Evolutionary conservation across 2,113 vertebrate genomes (phyloP), one percentile per base, ranked within the genome.

Genomic region (Leptocoma aspasia): DNA sequence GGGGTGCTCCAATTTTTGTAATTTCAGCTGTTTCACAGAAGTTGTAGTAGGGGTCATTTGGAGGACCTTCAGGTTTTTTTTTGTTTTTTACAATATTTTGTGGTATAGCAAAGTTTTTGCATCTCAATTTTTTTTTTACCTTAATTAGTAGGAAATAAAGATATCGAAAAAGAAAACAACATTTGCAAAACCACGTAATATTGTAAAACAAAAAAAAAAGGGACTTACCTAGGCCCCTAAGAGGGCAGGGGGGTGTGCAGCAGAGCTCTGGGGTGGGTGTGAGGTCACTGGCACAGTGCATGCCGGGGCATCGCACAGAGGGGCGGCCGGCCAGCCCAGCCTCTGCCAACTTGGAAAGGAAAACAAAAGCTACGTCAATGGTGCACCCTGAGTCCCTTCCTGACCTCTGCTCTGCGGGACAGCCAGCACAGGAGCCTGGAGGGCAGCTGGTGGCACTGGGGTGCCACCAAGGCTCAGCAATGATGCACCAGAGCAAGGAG

Each of bases 71-170:
- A 12, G 3, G 26, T 3, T 52, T 66, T 72, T 94, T 95, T 96
- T 96, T 96, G 20, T 82, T 96, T 95, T 97, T 97, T 97, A 97
- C 97, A 97, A 96, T 97, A 97, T 97, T 97, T 71, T 96, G 95
- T 96, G 96, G 96, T 96, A 96, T 96, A 94, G 97, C 96, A 96
- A 96, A 96, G 90, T 94, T 96, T 96, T 87, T 10, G 71, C 90
- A 69, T 87, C 52, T 97, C 13, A 4, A 72, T 71, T 83, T 63
- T 50, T 23, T 6, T 70, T 10, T 6, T 91, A 65, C 81, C 68
- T 84, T 77, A 88, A 89, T 11, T 91, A 87, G 54, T 86, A 92
- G 42, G 54, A 93, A 90, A 92, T 94, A 53, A 94, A 89, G 73
- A 60, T 94, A 76, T 94, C 0, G 21, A 73, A 88, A 95, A 86